Evolutionary conservation across 1,140 invertebrate genomes (phyloP).

Genomic region (Bombyx mandarina): DNA sequence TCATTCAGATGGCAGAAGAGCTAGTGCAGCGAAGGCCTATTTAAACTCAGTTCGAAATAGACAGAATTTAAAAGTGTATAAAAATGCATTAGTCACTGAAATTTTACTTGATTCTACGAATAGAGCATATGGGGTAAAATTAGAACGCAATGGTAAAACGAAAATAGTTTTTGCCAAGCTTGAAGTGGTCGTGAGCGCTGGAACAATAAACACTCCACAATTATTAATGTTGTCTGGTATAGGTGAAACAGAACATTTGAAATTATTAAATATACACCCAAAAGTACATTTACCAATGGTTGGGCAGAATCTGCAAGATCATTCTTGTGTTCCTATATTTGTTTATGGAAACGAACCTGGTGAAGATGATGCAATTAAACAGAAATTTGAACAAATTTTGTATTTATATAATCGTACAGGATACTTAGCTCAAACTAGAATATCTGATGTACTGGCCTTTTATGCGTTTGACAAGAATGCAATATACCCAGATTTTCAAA

Average conservation of each 20-base stretch:
- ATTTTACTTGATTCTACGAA: constrained; percentile 33
- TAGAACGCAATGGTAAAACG: constrained; percentile 26
- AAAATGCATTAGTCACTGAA: constrained; percentile 70
- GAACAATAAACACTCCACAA: constrained; percentile 70
- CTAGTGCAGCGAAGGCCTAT: constrained; percentile 74
- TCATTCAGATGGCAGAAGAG: constrained; percentile 71
- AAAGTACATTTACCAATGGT: constrained; percentile 74
- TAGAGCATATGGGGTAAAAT: constrained; percentile 40
- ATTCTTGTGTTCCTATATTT: constrained; percentile 30
- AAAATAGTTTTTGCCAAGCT: constrained; percentile 33
- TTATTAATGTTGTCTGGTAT: constrained; percentile 60
- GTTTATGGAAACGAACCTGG: constrained; percentile 19
- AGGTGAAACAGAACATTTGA: constrained; percentile 47
- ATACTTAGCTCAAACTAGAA: constrained; percentile 15
- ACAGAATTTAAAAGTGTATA: constrained; percentile 78
- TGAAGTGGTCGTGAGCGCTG: constrained; percentile 71
- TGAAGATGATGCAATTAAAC: constrained; percentile 4
- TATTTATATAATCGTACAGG: constrained; percentile 28
- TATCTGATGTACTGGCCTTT: constrained; percentile 22
- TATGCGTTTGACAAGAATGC: constrained; percentile 17
- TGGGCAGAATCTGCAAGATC: constrained; percentile 78
- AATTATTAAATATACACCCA: constrained; percentile 55
- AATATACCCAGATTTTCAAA: constrained; percentile 34
- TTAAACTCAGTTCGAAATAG: constrained; percentile 69
- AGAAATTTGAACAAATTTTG: constrained; percentile 15